Conservation (phyloP, 2,888 invertebrate genomes). For the Nephrotoma flavescens region DNA sequence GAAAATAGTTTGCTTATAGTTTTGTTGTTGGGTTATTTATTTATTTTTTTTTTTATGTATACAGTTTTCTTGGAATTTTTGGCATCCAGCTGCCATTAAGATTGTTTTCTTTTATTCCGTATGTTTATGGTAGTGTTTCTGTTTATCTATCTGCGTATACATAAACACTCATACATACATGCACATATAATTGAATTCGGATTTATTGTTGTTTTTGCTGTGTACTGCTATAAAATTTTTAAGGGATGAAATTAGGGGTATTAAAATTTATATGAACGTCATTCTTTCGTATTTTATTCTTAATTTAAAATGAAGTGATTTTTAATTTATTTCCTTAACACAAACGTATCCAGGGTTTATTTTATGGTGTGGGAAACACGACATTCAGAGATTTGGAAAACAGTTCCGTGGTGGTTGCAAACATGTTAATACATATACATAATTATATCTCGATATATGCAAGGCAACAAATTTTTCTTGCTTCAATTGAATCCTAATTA, state of each 20-base stretch:
- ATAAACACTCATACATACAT: not conserved
- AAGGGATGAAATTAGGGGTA: not conserved
- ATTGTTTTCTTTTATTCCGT: not conserved
- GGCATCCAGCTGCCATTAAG: conserved; percentile 4
- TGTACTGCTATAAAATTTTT: not conserved
- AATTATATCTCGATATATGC: not conserved
- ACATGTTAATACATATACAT: not conserved
- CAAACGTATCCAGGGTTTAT: not conserved
- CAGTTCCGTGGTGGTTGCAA: not conserved
- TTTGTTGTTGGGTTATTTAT: not conserved
- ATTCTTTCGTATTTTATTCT: not conserved
- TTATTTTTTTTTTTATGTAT: not conserved
- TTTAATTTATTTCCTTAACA: not conserved
- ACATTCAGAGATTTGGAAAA: not conserved
- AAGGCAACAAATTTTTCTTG: not conserved
- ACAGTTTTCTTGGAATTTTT: conserved; percentile 4
- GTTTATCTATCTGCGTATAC: not conserved
- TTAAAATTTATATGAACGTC: not conserved
- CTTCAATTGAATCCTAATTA: not conserved
- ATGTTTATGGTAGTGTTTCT: not conserved
- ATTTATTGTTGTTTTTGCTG: not conserved
- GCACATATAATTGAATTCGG: not conserved
- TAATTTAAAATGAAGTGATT: not conserved
- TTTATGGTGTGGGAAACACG: not conserved
- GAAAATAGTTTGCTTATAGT: not conserved